phyloP scores from a whole-genome alignment of 1,140 invertebrate species.

The Brachionus angularis region DNA sequence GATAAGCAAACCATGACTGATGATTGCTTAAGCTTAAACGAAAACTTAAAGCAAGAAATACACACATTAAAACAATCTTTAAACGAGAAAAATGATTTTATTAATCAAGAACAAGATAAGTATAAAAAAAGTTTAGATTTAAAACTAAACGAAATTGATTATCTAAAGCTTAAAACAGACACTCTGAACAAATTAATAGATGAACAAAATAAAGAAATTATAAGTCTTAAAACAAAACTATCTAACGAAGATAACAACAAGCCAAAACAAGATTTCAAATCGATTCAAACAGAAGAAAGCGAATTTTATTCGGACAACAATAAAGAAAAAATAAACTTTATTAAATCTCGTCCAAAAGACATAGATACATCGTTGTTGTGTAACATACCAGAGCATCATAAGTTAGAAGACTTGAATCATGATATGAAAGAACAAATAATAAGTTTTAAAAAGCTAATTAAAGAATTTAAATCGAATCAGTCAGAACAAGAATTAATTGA shows the following conservation, averaged over 20 bases:
- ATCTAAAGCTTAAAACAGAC: constrained; percentile 3
- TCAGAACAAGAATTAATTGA: constrained; percentile 3
- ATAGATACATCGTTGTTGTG: constrained; percentile 6
- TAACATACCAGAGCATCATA: constrained; percentile 41
- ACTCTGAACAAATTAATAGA: not conserved
- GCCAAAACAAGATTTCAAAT: too few relatives aligned
- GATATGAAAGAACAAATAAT: constrained; percentile 1
- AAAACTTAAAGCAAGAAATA: constrained; percentile 31
- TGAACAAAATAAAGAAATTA: constrained; percentile 17
- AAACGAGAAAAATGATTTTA: constrained; percentile 21
- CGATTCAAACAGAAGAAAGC: too few relatives aligned
- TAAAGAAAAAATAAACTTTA: too few relatives aligned
- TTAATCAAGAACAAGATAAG: constrained; percentile 1
- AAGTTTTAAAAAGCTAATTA: not conserved
- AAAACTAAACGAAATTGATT: constrained; percentile 7
- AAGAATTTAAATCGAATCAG: not conserved
- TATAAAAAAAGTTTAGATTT: not conserved
- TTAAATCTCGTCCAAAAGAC: too few relatives aligned
- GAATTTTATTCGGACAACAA: too few relatives aligned
- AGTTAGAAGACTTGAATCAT: constrained; percentile 40
- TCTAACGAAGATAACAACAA: too few relatives aligned
- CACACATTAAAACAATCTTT: not conserved
- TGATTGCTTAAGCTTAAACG: not conserved
- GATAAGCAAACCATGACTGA: constrained; percentile 42
- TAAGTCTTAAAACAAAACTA: constrained; percentile 6